A percentile compares a stretch with the other conserved stretches of the same genome.
Conservation (phyloP, 1,140 invertebrate species). For the Drosophila punjabiensis region DNA sequence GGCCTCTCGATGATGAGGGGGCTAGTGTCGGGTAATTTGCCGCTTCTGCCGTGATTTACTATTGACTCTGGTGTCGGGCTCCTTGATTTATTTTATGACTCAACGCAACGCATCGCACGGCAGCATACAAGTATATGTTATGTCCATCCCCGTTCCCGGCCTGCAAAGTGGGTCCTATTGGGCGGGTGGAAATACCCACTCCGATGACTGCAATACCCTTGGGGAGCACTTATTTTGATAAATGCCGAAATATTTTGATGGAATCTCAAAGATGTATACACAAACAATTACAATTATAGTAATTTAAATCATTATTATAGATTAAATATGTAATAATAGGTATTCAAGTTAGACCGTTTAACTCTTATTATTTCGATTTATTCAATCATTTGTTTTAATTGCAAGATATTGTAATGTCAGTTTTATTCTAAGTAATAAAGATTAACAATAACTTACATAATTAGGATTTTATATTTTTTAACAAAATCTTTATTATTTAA, state of each 20-base stretch:
- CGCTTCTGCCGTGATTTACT: conserved; percentile 74
- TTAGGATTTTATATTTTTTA: too few species aligned
- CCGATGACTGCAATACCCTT: conserved; percentile 13
- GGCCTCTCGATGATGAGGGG: conserved; percentile 27
- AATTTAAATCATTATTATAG: neutral
- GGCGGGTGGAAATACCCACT: neutral
- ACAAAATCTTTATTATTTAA: too few species aligned
- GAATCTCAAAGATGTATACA: neutral
- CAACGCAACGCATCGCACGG: conserved; percentile 57
- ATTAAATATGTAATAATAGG: neutral
- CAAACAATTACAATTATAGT: neutral
- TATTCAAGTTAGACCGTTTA: neutral
- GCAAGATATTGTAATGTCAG: neutral
- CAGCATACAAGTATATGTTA: conserved; percentile 16
- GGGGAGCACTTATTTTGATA: conserved; percentile 13
- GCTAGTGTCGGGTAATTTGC: conserved; percentile 52
- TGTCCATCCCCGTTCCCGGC: conserved; percentile 16
- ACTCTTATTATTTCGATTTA: neutral
- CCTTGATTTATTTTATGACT: conserved; percentile 82
- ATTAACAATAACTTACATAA: neutral
- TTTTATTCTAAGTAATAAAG: too few species aligned
- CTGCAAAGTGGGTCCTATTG: conserved; percentile 8
- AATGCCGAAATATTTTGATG: conserved; percentile 4
- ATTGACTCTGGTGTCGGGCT: conserved; percentile 75
- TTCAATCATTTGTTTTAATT: neutral